Percentiles rank a stretch among this genome's conserved stretches.
Evolutionary conservation across 2,888 invertebrate genomes (phyloP).

Genomic region (Pteria penguin): DNA sequence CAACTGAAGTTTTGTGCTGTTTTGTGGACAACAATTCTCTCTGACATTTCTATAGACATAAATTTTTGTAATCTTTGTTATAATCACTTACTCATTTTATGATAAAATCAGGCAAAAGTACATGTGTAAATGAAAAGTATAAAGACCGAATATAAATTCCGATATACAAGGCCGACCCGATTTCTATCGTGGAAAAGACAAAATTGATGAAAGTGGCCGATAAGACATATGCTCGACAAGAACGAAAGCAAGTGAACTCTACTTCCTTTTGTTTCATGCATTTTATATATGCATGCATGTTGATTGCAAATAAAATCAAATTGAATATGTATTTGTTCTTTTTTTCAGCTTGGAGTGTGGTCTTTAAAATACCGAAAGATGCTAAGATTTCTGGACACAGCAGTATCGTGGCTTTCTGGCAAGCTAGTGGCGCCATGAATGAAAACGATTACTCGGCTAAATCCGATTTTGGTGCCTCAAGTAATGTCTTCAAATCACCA

Average conservation of each 20-base stretch:
- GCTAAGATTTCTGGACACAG: slow-evolving; percentile 16
- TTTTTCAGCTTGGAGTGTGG: slow-evolving; percentile 55
- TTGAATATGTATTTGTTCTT: background rate
- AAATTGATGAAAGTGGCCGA: too few relatives aligned
- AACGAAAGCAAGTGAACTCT: background rate
- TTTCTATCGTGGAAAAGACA: too few relatives aligned
- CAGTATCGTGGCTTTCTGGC: slow-evolving; percentile 33
- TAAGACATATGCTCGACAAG: too few relatives aligned
- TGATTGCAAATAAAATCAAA: background rate
- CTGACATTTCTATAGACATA: too few relatives aligned
- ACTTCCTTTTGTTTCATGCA: background rate
- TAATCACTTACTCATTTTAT: too few relatives aligned
- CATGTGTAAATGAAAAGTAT: too few relatives aligned
- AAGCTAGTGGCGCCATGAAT: slow-evolving; percentile 19
- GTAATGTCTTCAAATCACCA: slow-evolving; percentile 51
- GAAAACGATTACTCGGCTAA: slow-evolving; percentile 30
- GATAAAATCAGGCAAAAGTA: too few relatives aligned
- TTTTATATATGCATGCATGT: background rate
- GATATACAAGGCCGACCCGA: too few relatives aligned
- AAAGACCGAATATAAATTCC: too few relatives aligned
- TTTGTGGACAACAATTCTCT: too few relatives aligned
- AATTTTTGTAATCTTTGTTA: too few relatives aligned
- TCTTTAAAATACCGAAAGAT: slow-evolving; percentile 48
- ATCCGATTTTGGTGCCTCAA: slow-evolving; percentile 45
- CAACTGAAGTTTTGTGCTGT: too few relatives aligned